phyloP scores from a whole-genome alignment of 2,888 invertebrate genomes.

The Drosophila paramelanica region DNA sequence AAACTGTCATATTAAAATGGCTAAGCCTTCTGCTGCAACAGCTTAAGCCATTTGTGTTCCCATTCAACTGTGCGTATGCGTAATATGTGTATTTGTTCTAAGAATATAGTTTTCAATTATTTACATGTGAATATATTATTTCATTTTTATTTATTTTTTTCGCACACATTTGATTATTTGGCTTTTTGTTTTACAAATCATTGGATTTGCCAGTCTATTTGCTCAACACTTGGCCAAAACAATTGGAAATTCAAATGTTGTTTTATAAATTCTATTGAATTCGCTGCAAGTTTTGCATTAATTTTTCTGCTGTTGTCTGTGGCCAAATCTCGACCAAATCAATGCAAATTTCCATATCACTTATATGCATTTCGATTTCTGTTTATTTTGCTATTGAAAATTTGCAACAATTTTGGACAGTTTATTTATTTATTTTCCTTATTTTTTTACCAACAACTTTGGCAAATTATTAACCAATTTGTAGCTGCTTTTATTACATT shows the following conservation, averaged over 20 bases:
- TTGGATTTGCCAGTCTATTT: conserved; percentile 57
- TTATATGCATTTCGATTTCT: conserved; percentile 50
- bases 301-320: conserved; percentile 21
- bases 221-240: conserved; percentile 58
- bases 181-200: conserved; percentile 49
- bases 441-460: conserved; percentile 14
- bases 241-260: conserved; percentile 46
- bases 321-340: conserved; percentile 39
- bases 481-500: conserved; percentile 50
- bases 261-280: conserved; percentile 22
- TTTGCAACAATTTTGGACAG: conserved; percentile 13
- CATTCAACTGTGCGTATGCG: conserved; percentile 13
- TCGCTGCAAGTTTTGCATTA: conserved; percentile 34
- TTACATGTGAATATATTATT: neutral
- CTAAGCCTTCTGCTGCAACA: conserved; percentile 36
- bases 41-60: conserved; percentile 8
- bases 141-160: conserved; percentile 1
- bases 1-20: conserved; percentile 57
- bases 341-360: conserved; percentile 66
- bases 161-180: conserved; percentile 17
- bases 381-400: conserved; percentile 37
- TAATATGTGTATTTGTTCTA: conserved; percentile 7
- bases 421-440: neutral
- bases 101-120: conserved; percentile 19
- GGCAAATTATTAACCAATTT: conserved; percentile 75